Percentiles rank a stretch among this genome's conserved stretches.
Conservation (phyloP, 1,140 invertebrate genomes). For the Archivesica marissinica region DNA sequence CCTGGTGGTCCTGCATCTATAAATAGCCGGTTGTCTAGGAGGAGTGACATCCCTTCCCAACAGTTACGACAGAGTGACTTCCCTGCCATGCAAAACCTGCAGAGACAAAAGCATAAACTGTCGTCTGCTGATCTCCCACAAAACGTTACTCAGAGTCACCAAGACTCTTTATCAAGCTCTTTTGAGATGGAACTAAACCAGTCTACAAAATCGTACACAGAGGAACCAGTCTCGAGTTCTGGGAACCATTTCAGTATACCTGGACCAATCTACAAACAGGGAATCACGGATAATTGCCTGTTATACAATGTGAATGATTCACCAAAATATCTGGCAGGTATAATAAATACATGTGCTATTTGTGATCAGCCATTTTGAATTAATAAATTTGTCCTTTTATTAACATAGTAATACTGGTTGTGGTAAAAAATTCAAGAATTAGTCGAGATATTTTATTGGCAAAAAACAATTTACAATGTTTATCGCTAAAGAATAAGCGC, state of each 20-base stretch:
- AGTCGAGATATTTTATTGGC: no score
- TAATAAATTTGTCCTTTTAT: no score
- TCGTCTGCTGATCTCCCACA: not conserved
- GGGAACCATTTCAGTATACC: constrained; percentile 49
- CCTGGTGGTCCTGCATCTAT: not conserved
- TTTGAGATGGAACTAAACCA: not conserved
- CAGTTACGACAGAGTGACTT: not conserved
- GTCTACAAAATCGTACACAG: not conserved
- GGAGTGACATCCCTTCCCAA: constrained; percentile 25
- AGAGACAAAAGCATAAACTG: not conserved
- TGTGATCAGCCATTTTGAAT: not conserved
- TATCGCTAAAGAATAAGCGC: no score
- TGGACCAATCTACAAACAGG: constrained; percentile 59
- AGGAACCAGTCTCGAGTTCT: not conserved
- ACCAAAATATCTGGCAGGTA: constrained; percentile 51
- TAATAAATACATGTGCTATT: not conserved
- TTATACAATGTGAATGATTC: constrained; percentile 46
- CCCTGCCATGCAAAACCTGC: not conserved
- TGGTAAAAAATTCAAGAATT: no score
- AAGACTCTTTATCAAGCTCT: not conserved
- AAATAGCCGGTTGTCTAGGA: not conserved
- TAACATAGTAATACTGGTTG: no score
- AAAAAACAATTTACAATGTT: no score
- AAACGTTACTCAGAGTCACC: not conserved
- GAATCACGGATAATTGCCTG: constrained; percentile 37